Percentiles rank a stretch among this genome's conserved stretches.
phyloP scores from a whole-genome alignment of 2,797 vertebrate species.

The Halcyon leucocephala region DNA sequence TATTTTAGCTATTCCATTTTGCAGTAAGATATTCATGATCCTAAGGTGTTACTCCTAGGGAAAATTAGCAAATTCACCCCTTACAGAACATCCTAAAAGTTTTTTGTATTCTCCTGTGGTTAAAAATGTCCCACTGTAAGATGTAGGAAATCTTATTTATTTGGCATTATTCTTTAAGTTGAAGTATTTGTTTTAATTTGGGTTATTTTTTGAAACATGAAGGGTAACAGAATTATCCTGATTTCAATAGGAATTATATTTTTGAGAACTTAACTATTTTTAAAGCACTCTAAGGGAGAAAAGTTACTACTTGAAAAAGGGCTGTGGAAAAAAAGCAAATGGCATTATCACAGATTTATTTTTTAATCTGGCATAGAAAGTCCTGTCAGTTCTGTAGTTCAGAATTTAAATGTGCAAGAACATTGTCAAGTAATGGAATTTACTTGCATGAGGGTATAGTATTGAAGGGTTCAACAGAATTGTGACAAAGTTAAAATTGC shows the following conservation, averaged over 20 bases:
- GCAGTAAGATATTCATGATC: rapidly evolving
- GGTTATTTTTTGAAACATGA: not conserved
- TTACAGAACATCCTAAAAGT: not conserved
- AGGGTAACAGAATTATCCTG: not conserved
- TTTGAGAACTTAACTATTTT: not conserved
- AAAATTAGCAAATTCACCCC: not conserved
- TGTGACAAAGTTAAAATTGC: not conserved
- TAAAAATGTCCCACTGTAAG: not conserved
- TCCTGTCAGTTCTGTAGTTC: not conserved
- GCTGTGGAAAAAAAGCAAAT: not conserved
- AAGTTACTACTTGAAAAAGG: not conserved
- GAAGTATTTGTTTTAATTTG: not conserved
- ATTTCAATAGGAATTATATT: not conserved
- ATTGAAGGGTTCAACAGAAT: not conserved
- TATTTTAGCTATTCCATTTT: not conserved
- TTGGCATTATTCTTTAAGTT: not conserved
- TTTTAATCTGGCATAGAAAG: not conserved
- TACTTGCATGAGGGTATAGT: not conserved
- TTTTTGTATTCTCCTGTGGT: not conserved
- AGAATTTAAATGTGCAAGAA: not conserved
- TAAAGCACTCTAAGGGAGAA: not conserved
- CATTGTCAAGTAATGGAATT: not conserved
- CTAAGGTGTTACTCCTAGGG: not conserved
- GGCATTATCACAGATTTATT: not conserved
- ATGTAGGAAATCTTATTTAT: not conserved